A percentile compares a stretch with the other conserved stretches of the same genome.
phyloP scores from a whole-genome alignment of 2,113 vertebrate genomes.

The Forbesichthys papilliferus region DNA sequence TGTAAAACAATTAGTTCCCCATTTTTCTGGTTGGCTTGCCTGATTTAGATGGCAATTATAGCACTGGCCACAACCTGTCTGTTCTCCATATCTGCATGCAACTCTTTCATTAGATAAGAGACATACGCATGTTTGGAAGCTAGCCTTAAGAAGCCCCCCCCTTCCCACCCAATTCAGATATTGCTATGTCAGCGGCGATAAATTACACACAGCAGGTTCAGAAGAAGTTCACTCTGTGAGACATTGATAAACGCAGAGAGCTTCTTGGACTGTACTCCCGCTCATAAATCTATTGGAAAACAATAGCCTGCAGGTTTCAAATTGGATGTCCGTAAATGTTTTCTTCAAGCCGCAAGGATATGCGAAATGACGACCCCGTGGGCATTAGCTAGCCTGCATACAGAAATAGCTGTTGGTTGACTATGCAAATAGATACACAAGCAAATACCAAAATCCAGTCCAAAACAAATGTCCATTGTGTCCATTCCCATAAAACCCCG shows the following conservation, averaged over 20 bases:
- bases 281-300: conserved; percentile 60
- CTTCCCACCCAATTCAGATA: conserved; percentile 36
- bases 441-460: conserved; percentile 11
- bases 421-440: conserved; percentile 6
- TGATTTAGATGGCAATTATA: conserved; percentile 16
- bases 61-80: conserved; percentile 4
- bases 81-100: conserved; percentile 1
- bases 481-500: conserved; percentile 41
- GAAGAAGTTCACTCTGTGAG: conserved; percentile 46
- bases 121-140: conserved; percentile 29
- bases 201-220: conserved; percentile 48
- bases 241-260: conserved; percentile 48
- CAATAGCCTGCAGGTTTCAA: conserved; percentile 56
- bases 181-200: conserved; percentile 59
- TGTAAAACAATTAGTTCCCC: conserved; percentile 35
- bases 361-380: conserved; percentile 23
- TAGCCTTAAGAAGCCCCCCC: conserved; percentile 37
- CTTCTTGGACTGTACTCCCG: conserved; percentile 44
- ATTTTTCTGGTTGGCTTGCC: conserved; percentile 7
- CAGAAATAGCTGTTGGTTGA: conserved; percentile 8
- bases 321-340: conserved; percentile 3
- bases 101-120: conserved; percentile 37
- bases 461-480: conserved; percentile 27
- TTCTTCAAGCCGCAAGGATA: not conserved
- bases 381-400: conserved; percentile 39